These are phyloP conservation scores for Eilema sororculum DNA, from an alignment of 2,888 invertebrate genomes.

Conservation along the genomic window DNA sequence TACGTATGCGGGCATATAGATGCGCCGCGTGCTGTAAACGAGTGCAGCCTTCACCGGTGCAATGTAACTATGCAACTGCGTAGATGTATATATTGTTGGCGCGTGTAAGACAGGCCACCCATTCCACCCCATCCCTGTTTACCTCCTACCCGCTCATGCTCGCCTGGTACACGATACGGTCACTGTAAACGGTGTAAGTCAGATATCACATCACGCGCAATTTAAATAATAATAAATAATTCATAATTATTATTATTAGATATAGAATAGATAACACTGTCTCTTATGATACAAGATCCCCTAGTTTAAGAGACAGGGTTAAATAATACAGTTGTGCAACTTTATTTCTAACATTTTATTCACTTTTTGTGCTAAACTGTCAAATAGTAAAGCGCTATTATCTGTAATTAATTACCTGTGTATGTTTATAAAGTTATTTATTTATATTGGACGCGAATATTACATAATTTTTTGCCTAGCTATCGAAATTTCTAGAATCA, in stretches of 20 bases:
- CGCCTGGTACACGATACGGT: constrained; percentile 70
- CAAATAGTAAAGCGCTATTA: too few species aligned
- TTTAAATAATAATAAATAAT: neutral
- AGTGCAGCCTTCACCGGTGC: constrained; percentile 77
- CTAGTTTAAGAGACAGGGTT: too few species aligned
- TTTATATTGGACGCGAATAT: neutral
- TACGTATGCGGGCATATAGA: constrained; percentile 60
- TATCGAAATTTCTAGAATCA: neutral
- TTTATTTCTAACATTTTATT: too few species aligned
- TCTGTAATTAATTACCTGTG: too few species aligned
- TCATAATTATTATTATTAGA: neutral
- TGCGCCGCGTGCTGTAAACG: constrained; percentile 68
- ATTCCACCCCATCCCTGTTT: constrained; percentile 31
- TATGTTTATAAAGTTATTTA: too few species aligned
- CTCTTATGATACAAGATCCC: too few species aligned
- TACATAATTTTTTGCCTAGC: neutral
- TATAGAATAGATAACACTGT: too few species aligned
- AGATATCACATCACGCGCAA: neutral
- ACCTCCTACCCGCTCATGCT: constrained; percentile 58
- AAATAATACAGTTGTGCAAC: too few species aligned
- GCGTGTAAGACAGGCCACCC: constrained; percentile 72
- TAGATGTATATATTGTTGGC: constrained; percentile 56
- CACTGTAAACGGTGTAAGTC: constrained; percentile 60
- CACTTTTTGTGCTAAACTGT: too few species aligned
- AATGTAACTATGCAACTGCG: constrained; percentile 72